These are phyloP conservation scores for Pseudochirops cupreus DNA, from an alignment of 2,797 vertebrate genomes.

Conservation along the genomic window DNA sequence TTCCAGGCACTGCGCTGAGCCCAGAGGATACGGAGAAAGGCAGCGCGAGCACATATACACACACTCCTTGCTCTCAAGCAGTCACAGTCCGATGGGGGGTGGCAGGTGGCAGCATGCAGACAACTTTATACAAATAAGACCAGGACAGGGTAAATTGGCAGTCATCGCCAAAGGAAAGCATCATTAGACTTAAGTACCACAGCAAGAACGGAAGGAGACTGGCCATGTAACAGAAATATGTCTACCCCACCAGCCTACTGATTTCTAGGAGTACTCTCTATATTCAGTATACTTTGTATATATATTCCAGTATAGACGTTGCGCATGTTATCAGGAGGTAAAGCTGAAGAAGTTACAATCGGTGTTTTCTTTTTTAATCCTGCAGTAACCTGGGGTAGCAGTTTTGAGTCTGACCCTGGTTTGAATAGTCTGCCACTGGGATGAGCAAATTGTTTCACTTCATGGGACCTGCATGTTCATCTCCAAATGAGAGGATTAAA, in stretches of 20 bases:
- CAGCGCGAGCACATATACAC: fast-evolving
- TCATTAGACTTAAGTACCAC: neutral
- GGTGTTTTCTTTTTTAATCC: neutral
- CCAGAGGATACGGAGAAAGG: neutral
- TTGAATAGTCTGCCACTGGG: neutral
- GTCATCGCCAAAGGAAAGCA: neutral
- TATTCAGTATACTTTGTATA: too few relatives aligned
- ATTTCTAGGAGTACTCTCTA: neutral
- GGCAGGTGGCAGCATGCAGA: neutral
- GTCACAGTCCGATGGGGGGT: neutral
- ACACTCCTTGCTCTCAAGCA: neutral
- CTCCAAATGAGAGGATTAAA: neutral
- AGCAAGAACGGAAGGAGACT: neutral
- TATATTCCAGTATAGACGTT: neutral
- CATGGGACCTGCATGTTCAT: neutral
- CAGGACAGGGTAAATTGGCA: neutral
- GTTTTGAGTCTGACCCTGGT: neutral
- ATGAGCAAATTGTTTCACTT: neutral
- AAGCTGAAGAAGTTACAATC: too few relatives aligned
- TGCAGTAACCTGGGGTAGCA: neutral
- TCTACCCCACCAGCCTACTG: neutral
- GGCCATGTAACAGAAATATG: neutral
- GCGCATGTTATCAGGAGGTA: neutral
- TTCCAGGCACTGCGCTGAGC: neutral
- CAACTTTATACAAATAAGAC: neutral